Percentiles rank a stretch among this genome's conserved stretches.
These are phyloP conservation scores for Brachyalestes nurse DNA, from an alignment of 2,797 vertebrate genomes.

Conservation along the genomic window DNA sequence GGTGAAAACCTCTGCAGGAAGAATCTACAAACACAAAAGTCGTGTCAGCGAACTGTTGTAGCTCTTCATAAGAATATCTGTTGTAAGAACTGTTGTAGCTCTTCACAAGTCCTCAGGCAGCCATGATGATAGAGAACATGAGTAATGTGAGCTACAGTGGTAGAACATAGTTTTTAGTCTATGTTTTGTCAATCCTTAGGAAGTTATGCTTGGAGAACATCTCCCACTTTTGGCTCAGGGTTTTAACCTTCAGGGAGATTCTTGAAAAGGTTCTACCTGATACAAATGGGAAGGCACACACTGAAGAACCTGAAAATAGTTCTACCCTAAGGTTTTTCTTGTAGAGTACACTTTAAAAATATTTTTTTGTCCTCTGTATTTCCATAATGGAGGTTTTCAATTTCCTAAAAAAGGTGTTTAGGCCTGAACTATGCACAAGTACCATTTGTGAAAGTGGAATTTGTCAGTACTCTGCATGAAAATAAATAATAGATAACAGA, in stretches of 20 bases:
- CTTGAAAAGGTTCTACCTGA: background rate
- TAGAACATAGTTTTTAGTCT: too few species aligned
- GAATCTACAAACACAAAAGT: conserved; percentile 75
- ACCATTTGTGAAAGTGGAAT: too few species aligned
- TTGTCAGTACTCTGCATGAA: background rate
- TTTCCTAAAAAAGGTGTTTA: background rate
- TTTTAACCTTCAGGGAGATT: too few species aligned
- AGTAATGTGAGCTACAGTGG: background rate
- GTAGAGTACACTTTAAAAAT: background rate
- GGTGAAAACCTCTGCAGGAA: conserved; percentile 93
- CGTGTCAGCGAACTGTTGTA: too few species aligned
- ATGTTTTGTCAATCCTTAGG: too few species aligned
- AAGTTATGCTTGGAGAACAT: background rate
- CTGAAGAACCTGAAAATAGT: background rate
- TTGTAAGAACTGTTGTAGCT: too few species aligned
- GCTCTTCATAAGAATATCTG: background rate
- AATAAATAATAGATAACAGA: background rate
- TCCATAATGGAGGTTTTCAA: background rate
- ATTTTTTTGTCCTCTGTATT: background rate
- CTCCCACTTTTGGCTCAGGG: background rate
- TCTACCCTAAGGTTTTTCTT: too few species aligned
- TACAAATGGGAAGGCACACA: background rate
- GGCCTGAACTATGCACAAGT: background rate
- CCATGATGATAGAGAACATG: background rate
- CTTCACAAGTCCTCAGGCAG: background rate